phyloP scores from a whole-genome alignment of 2,113 vertebrate genomes.

The Myodes glareolus region DNA sequence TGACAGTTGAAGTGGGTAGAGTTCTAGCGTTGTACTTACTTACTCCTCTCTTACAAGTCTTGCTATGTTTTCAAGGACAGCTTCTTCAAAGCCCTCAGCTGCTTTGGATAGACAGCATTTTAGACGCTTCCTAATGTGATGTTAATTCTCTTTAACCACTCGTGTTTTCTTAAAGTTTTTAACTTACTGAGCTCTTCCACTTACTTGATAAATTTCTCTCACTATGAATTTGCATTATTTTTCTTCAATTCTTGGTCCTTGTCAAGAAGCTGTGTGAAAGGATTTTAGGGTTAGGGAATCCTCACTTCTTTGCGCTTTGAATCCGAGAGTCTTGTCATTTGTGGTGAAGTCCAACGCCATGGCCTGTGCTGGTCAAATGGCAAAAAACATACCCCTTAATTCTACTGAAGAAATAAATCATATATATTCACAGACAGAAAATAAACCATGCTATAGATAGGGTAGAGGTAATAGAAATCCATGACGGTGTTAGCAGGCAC shows the following conservation, averaged over 20 bases:
- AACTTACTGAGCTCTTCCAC: not conserved
- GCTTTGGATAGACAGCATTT: not conserved
- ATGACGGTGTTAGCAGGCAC: not conserved
- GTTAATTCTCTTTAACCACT: not conserved
- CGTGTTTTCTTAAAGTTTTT: not conserved
- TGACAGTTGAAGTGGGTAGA: not conserved
- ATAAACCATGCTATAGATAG: not conserved
- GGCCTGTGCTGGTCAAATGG: not conserved
- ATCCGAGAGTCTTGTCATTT: not conserved
- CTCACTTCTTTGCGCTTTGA: conserved; percentile 32
- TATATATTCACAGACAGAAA: not conserved
- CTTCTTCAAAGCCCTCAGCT: not conserved
- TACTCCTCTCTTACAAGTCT: not conserved
- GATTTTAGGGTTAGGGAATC: not conserved
- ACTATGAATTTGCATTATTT: not conserved
- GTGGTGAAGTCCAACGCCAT: not conserved
- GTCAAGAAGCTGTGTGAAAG: not conserved
- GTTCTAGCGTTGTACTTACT: conserved; percentile 9
- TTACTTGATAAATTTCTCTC: conserved; percentile 20
- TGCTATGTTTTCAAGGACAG: not conserved
- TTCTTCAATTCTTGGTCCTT: conserved; percentile 19
- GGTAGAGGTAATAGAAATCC: not conserved
- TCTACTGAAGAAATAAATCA: conserved; percentile 30
- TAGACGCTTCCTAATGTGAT: not conserved
- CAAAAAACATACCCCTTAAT: not conserved